phyloP scores from a whole-genome alignment of 2,888 invertebrate genomes.

The Entomobrya multifasciata region DNA sequence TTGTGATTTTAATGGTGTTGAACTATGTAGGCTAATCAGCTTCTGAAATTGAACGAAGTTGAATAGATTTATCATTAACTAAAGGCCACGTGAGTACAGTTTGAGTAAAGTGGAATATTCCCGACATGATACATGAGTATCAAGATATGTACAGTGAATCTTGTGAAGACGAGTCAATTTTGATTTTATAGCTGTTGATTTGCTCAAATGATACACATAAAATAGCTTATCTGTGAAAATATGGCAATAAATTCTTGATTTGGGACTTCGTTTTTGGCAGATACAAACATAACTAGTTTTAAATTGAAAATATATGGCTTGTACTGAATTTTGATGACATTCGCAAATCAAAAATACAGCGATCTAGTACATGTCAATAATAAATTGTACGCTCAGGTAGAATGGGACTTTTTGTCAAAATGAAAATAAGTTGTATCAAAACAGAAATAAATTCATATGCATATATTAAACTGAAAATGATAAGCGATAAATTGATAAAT shows the following conservation, averaged over 20 bases:
- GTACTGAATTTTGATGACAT: conserved; percentile 2
- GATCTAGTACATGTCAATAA: background rate
- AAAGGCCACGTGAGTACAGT: background rate
- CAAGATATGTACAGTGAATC: background rate
- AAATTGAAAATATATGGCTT: conserved; percentile 7
- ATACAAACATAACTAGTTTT: conserved; percentile 31
- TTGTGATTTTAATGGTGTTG: conserved; percentile 31
- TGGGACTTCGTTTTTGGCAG: conserved; percentile 12
- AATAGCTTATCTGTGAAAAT: conserved; percentile 25
- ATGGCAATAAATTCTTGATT: conserved; percentile 39
- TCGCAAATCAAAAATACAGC: conserved; percentile 26
- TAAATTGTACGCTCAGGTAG: background rate
- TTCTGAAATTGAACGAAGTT: conserved; percentile 30
- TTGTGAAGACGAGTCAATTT: conserved; percentile 29
- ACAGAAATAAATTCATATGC: background rate
- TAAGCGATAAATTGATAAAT: conserved; percentile 10
- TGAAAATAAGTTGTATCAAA: background rate
- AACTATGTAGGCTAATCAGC: conserved; percentile 68
- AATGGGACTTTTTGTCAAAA: background rate
- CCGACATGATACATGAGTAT: background rate
- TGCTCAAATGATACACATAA: conserved; percentile 32
- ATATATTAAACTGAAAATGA: background rate
- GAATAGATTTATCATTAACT: conserved; percentile 21
- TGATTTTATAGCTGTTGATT: conserved; percentile 29
- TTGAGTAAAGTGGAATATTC: background rate